These are phyloP conservation scores for Copsychus sechellarum DNA, from an alignment of 2,113 vertebrate genomes.

Conservation along the genomic window DNA sequence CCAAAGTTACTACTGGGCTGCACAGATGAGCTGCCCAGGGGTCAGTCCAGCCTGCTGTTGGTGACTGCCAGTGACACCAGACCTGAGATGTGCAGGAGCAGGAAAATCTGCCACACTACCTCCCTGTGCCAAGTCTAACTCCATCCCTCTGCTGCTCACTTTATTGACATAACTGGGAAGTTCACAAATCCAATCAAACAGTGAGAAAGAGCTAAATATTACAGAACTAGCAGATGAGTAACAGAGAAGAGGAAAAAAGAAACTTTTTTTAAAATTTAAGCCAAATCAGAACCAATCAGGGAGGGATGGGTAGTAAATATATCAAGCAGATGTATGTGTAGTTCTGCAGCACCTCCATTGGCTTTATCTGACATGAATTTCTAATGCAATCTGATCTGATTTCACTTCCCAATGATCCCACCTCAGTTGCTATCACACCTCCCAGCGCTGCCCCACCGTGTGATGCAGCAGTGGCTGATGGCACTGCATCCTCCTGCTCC, in stretches of 20 bases:
- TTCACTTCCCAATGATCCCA: background rate
- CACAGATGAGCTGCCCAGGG: background rate
- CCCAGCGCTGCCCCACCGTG: background rate
- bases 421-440: background rate
- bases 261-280: background rate
- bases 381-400: constrained; percentile 44
- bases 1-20: background rate
- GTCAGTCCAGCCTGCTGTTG: background rate
- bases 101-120: background rate
- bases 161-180: background rate
- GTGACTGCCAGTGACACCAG: background rate
- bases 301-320: constrained; percentile 3
- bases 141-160: background rate
- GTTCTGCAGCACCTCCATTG: background rate
- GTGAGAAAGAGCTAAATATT: background rate
- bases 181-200: background rate
- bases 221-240: background rate
- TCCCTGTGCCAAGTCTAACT: background rate
- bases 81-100: background rate
- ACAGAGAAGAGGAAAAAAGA: background rate
- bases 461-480: background rate
- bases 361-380: constrained; percentile 28
- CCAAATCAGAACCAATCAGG: background rate
- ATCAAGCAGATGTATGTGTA: background rate
- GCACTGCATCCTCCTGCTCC: background rate